Base-by-base conservation (phyloP, 2,888 invertebrate species). In the Diabrotica balteata region DNA sequence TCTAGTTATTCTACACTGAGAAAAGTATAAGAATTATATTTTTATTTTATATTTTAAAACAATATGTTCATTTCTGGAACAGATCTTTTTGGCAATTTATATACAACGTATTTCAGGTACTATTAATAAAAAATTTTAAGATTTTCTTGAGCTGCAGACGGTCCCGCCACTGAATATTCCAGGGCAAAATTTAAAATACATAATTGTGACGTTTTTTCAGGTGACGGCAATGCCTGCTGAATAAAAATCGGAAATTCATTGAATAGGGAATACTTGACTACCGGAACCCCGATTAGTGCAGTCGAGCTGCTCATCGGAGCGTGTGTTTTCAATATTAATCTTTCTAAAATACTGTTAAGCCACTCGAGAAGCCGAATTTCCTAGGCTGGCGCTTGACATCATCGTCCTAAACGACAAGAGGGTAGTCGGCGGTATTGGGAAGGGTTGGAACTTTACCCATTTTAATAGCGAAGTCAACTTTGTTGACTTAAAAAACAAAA, bases 311-410 rank as follows among this genome's bases (percentile, higher is more conserved):
- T 71, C 69, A 73, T 71, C 71, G 68, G 68, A 71, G 67, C 69
- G 71, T 71, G 71, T 73, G 73, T 73, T 73, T 73, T 73, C 71
- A 73, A 73, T 73, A 73, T 73, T 73, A 73, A 73, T 73, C 71
- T 73, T 71, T 71, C 71, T 71, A 73, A 72, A 72, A 71, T 72
- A 72, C 72, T 66, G 72, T 68, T 72, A 72, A 72, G 72, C 70
- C 70, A 66, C 60, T 67, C 66, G 70, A 63, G 63, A 68, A 61
- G 70, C 68, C 70, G 67, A 64, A 66, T 66, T 72, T 72, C 70
- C 64, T 70, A 64, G 68, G 68, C 68, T 70, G 67, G 59, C 54
- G 55, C 59, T 66, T 54, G 61, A 61, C 55, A 59, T 57, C 52
- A 59, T 57, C 52, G 58, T 47, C 50, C 50, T 58, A 22, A 54